Evolutionary conservation across 2,888 invertebrate species (phyloP), one percentile per base, ranked within the genome.

Genomic region (Altica lythri): DNA sequence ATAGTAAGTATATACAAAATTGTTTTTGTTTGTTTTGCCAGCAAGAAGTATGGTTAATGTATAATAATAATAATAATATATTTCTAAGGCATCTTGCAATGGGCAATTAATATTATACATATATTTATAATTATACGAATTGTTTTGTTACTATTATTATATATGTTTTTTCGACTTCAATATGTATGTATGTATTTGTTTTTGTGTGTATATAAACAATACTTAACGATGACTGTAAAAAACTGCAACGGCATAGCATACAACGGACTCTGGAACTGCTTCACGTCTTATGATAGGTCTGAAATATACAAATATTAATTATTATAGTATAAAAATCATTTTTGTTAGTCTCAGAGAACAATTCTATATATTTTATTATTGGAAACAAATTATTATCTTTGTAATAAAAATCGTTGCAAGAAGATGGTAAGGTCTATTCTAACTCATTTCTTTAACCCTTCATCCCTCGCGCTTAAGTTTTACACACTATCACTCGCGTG

Each of bases 241-340:
- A 61, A 64, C 65, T 62, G 62, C 62, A 61, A 60, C 57, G 54
- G 57, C 59, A 61, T 62, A 61, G 61, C 56, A 57, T 62, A 59
- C 54, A 43, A 22, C 62, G 60, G 63, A 55, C 61, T 59, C 57
- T 60, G 32, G 46, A 52, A 46, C 58, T 57, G 62, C 53, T 56
- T 60, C 60, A 55, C 60, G 59, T 64, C 68, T 75, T 75, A 75
- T 62, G 75, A 76, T 71, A 75, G 72, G 73, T 75, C 75, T 76
- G 70, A 37, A 74, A 75, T n/a, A 49, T 43, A n/a, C n/a, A n/a
- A n/a, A n/a, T n/a, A n/a, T n/a, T n/a, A n/a, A n/a, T n/a, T n/a
- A n/a, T n/a, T n/a, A n/a, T n/a, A n/a, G n/a, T n/a, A n/a, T n/a
- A n/a, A n/a, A n/a, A n/a, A n/a, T n/a, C n/a, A n/a, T n/a, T n/a